Evolutionary conservation across 1,140 invertebrate species (phyloP).

Genomic region (Theocolax elegans): DNA sequence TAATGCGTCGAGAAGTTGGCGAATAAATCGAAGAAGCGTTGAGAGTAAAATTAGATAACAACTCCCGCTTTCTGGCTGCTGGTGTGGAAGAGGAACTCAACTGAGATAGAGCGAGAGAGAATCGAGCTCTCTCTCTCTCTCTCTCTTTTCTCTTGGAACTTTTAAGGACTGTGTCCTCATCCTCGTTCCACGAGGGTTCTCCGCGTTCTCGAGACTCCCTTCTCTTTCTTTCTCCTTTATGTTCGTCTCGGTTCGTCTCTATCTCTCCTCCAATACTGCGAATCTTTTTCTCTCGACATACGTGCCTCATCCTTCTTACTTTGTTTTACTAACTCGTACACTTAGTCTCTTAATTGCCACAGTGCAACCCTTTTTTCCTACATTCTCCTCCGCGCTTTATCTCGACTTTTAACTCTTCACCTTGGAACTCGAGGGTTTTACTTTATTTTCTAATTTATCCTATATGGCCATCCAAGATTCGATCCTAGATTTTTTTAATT

Average conservation of each 20-base stretch:
- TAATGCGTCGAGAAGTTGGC: conserved; percentile 67
- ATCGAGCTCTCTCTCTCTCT: no score
- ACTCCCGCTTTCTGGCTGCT: conserved; percentile 57
- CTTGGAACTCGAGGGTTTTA: no score
- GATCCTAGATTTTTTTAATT: no score
- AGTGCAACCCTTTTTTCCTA: not conserved
- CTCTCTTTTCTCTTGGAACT: no score
- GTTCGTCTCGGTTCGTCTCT: not conserved
- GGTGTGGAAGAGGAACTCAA: conserved; percentile 37
- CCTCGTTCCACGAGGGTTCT: conserved; percentile 40
- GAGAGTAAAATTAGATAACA: conserved; percentile 70
- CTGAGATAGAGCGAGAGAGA: conserved; percentile 38
- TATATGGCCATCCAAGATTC: no score
- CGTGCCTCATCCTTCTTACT: not conserved
- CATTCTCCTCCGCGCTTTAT: not conserved
- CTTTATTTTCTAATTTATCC: no score
- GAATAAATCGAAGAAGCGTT: conserved; percentile 69
- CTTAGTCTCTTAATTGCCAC: not conserved
- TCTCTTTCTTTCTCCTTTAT: conserved; percentile 9
- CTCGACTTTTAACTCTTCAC: not conserved
- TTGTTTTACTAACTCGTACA: conserved; percentile 38
- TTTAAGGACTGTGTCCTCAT: conserved; percentile 66
- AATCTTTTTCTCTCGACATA: conserved; percentile 38
- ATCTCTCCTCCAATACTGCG: conserved; percentile 28
- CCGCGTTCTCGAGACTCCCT: not conserved